Conservation (phyloP, 2,888 invertebrate genomes). For the Erebia palarica region DNA sequence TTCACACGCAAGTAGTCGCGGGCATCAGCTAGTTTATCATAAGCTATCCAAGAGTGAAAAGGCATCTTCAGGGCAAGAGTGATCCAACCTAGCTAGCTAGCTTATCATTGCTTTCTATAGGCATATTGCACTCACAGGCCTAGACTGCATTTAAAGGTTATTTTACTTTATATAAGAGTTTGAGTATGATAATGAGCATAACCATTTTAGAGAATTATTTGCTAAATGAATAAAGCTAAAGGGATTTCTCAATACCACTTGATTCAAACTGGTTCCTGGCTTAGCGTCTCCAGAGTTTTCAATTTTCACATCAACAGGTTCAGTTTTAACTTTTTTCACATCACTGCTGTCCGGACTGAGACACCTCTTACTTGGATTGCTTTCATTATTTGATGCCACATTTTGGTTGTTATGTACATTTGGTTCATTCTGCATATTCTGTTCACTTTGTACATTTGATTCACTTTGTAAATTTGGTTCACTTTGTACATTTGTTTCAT, state of each 20-base stretch:
- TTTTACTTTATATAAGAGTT: too few relatives aligned
- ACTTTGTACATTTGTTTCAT: not conserved
- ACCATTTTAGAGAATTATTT: too few relatives aligned
- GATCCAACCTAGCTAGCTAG: too few relatives aligned
- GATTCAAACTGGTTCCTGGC: slow-evolving; percentile 26
- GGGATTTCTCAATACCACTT: slow-evolving; percentile 20
- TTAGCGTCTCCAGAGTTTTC: slow-evolving; percentile 13
- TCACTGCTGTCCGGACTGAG: slow-evolving; percentile 44
- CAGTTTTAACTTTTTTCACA: slow-evolving; percentile 56
- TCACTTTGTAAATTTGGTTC: slow-evolving; percentile 13
- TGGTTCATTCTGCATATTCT: not conserved
- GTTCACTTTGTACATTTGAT: slow-evolving; percentile 1
- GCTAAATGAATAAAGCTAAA: too few relatives aligned
- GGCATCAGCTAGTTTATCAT: too few relatives aligned
- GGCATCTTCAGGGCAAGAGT: too few relatives aligned
- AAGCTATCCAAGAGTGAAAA: too few relatives aligned
- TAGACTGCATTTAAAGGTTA: too few relatives aligned
- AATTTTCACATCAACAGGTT: slow-evolving; percentile 36
- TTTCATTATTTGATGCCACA: slow-evolving; percentile 10
- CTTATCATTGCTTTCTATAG: too few relatives aligned
- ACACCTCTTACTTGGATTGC: slow-evolving; percentile 48
- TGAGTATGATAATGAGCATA: too few relatives aligned
- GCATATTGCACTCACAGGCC: too few relatives aligned
- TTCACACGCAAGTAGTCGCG: too few relatives aligned
- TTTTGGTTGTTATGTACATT: not conserved